Evolutionary conservation across 2,113 vertebrate species (phyloP).

Genomic region (Nesoenas mayeri): DNA sequence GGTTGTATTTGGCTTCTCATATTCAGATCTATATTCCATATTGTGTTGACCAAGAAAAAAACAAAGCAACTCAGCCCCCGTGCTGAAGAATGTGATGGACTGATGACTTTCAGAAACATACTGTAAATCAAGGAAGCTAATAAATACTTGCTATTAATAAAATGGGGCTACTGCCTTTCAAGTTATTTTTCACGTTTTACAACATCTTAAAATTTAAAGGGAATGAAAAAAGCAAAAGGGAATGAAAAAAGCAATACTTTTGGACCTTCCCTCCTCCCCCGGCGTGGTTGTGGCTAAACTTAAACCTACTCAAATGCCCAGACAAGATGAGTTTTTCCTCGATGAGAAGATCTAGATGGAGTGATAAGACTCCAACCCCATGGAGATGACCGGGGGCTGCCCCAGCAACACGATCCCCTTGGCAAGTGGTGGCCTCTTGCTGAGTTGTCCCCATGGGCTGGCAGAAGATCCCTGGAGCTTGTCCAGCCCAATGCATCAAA

Average conservation of each 20-base stretch:
- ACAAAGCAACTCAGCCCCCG: constrained; percentile 30
- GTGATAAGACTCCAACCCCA: neutral
- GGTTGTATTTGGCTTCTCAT: constrained; percentile 71
- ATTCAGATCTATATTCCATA: constrained; percentile 65
- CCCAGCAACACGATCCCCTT: neutral
- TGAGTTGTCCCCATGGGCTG: neutral
- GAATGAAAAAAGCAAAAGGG: neutral
- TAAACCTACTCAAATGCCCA: neutral
- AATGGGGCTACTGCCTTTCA: constrained; percentile 50
- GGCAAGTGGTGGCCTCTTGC: neutral
- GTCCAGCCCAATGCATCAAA: neutral
- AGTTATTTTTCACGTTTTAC: constrained; percentile 50
- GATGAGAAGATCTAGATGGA: neutral
- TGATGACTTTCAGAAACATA: constrained; percentile 64
- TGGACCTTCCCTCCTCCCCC: neutral
- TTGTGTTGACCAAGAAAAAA: constrained; percentile 65
- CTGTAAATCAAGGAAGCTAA: constrained; percentile 70
- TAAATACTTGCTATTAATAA: constrained; percentile 69
- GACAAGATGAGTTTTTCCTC: neutral
- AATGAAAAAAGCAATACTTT: neutral
- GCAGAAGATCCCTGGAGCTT: neutral
- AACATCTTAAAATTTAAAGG: neutral
- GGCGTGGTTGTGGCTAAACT: neutral
- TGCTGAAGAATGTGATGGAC: constrained; percentile 67
- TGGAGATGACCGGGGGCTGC: neutral